Conservation (phyloP, 2,888 invertebrate species). For the Eudemis profundana region DNA sequence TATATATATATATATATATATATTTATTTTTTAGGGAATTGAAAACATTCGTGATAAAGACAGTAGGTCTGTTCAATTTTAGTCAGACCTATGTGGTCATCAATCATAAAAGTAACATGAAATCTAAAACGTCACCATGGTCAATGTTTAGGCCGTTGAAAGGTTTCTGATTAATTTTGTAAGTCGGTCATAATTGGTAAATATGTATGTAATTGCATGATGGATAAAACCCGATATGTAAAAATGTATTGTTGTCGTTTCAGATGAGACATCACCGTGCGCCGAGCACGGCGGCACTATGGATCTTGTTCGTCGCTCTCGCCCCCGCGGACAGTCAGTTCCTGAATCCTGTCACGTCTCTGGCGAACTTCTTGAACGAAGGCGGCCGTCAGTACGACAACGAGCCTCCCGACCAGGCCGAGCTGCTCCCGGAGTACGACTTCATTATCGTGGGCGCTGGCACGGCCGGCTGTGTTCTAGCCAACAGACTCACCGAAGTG, state of each 20-base stretch:
- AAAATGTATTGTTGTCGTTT: constrained; percentile 51
- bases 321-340: constrained; percentile 63
- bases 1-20: no score
- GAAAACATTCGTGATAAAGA: no score
- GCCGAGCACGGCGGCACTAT: constrained; percentile 60
- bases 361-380: constrained; percentile 82
- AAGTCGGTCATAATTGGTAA: no score
- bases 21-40: no score
- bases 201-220: neutral
- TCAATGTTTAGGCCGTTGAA: no score
- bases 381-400: constrained; percentile 79
- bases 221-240: neutral
- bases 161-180: no score
- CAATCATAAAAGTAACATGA: no score
- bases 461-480: constrained; percentile 91
- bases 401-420: constrained; percentile 83
- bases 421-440: constrained; percentile 87
- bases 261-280: constrained; percentile 72
- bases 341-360: constrained; percentile 74
- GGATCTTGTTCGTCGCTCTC: constrained; percentile 60
- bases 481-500: constrained; percentile 90
- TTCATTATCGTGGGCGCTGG: constrained; percentile 93
- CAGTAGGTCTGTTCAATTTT: no score
- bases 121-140: no score
- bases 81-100: no score